Evolutionary conservation across 1,140 invertebrate genomes (phyloP), one percentile per base, ranked within the genome.

Genomic region (Drosophila nigrodunni): DNA sequence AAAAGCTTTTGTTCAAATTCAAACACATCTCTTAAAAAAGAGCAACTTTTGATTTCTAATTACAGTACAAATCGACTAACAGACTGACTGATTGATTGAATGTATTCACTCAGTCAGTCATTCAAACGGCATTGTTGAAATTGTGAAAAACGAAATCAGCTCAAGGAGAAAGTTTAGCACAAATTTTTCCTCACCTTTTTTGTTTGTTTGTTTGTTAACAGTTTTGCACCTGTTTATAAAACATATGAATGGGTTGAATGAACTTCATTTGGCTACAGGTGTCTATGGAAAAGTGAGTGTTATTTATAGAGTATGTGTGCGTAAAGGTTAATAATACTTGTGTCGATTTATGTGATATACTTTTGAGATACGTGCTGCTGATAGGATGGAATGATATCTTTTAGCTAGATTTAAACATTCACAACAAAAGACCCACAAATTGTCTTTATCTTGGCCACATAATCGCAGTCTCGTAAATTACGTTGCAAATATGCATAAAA

Each of bases 1-100:
- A 70, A 74, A 74, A 74, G 68, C 73, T 64, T 67, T 73, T 60
- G 1, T 49, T 30, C 4, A 55, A 64, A 57, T 46, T 18, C 34
- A 15, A 34, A 46, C 34, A 37, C 15, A 13, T 9, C 49, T 74
- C 46, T 41, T 30, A 50, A 34, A 6, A 59, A 44, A 60, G 50
- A 39, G 55, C 55, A 59, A 76, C 74, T 76, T 60, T 76, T 76
- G 68, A 72, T 76, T 76, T 76, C 74, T 49, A 66, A 60, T 74
- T 59, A 44, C 60, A 55, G 41, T 60, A 39, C 30, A 25, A 70
- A 44, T 18, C 30, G 52, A 49, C 49, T 55, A 21, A 65, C 7
- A 54, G 68, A 21, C 21, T 66, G 49, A 52, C 46, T 66, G 59
- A 57, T 37, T 44, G 46, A 62, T 50, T 59, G 47, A 34, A 13